Percentiles rank a stretch among this genome's conserved stretches.
phyloP scores from a whole-genome alignment of 2,888 invertebrate species.

The Subacronicta megacephala region DNA sequence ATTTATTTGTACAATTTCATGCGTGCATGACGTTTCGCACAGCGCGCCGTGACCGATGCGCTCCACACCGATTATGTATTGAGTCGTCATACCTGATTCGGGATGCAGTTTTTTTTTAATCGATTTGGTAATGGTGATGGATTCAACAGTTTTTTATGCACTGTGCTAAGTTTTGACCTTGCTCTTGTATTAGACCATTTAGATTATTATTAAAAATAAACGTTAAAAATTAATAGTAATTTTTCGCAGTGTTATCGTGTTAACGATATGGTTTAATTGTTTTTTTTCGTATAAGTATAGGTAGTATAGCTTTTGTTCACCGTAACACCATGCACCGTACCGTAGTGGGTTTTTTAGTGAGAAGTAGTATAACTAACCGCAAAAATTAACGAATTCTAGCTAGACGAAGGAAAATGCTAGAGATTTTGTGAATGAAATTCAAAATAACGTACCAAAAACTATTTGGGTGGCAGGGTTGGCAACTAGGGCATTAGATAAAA shows the following conservation, averaged over 20 bases:
- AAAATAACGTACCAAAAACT: conserved; percentile 46
- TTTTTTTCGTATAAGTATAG: too few relatives aligned
- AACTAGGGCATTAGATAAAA: not conserved
- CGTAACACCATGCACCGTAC: too few relatives aligned
- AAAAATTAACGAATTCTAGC: conserved; percentile 36
- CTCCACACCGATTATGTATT: conserved; percentile 42
- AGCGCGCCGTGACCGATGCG: conserved; percentile 55
- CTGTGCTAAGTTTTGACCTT: not conserved
- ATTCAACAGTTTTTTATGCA: not conserved
- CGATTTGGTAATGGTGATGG: not conserved
- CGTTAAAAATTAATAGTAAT: too few relatives aligned
- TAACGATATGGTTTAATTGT: too few relatives aligned
- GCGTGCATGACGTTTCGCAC: conserved; percentile 71
- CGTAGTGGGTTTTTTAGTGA: conserved; percentile 2
- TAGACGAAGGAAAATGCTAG: conserved; percentile 33
- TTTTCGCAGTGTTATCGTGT: too few relatives aligned
- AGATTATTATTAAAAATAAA: too few relatives aligned
- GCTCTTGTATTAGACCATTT: too few relatives aligned
- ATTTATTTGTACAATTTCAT: conserved; percentile 88
- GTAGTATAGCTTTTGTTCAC: too few relatives aligned
- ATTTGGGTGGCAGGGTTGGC: conserved; percentile 42
- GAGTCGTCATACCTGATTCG: conserved; percentile 7
- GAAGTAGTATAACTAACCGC: conserved; percentile 29
- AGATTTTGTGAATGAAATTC: conserved; percentile 39
- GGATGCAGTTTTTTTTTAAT: conserved; percentile 2